These are phyloP conservation scores for Drosophila emarginata DNA, from an alignment of 2,888 invertebrate genomes.

Conservation along the genomic window DNA sequence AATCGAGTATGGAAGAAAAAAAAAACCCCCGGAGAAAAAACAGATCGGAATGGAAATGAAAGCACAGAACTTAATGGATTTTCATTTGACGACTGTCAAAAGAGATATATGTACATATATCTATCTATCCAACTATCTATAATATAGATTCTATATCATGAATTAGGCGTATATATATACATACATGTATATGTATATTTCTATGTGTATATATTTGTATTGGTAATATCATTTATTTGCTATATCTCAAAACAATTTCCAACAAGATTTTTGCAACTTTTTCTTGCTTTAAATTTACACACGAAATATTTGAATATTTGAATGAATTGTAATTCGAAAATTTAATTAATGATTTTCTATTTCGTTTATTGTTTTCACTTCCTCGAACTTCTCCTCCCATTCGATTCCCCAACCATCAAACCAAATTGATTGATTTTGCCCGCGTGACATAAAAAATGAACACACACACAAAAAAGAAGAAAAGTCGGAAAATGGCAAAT, in stretches of 20 bases:
- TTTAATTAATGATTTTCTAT: conserved; percentile 65
- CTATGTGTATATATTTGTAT: not conserved
- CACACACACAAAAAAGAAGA: conserved; percentile 24
- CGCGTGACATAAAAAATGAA: conserved; percentile 67
- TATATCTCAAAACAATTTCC: too few relatives aligned
- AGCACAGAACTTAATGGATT: conserved; percentile 7
- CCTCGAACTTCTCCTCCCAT: too few relatives aligned
- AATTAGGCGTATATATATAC: not conserved
- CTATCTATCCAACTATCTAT: not conserved
- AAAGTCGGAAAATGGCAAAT: conserved; percentile 4
- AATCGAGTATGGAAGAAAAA: not conserved
- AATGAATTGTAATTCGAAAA: conserved; percentile 75
- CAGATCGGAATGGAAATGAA: conserved; percentile 2
- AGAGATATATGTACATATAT: not conserved
- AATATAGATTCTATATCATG: not conserved
- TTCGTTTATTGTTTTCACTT: not conserved
- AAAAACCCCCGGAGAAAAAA: not conserved
- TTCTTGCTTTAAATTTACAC: conserved; percentile 36
- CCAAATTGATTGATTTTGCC: conserved; percentile 67
- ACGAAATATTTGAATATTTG: conserved; percentile 38
- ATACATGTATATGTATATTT: not conserved
- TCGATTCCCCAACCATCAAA: not conserved
- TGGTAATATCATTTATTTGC: too few relatives aligned
- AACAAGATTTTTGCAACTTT: not conserved
- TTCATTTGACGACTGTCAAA: not conserved